phyloP scores from a whole-genome alignment of 2,797 vertebrate genomes.

The Enteromius unitaeniatus region DNA sequence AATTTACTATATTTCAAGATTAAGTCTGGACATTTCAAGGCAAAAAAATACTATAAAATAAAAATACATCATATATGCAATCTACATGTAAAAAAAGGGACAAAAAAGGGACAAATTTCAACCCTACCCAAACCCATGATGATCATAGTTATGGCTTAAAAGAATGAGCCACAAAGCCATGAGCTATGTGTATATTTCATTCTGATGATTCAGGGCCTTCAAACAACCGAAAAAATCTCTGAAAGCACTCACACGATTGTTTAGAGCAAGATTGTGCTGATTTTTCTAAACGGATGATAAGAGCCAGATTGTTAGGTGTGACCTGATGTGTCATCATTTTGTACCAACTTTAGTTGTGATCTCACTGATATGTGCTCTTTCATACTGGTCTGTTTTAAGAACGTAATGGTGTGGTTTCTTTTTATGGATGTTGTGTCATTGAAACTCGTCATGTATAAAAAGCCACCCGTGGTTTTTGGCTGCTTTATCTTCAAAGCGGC shows the following conservation, averaged over 20 bases:
- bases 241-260: neutral
- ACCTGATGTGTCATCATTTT: neutral
- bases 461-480: neutral
- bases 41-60: neutral
- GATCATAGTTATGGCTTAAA: neutral
- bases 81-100: neutral
- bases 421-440: slow-evolving; percentile 32
- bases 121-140: neutral
- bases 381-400: slow-evolving; percentile 11
- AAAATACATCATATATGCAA: neutral
- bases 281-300: slow-evolving; percentile 18
- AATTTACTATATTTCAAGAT: no score
- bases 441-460: slow-evolving; percentile 6
- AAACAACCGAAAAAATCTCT: slow-evolving; percentile 3
- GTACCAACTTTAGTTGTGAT: neutral
- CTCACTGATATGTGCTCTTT: neutral
- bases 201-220: neutral
- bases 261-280: neutral
- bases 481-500: slow-evolving; percentile 16
- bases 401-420: neutral
- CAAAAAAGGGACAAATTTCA: neutral
- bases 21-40: no score
- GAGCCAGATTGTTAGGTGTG: slow-evolving; percentile 1
- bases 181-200: neutral
- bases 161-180: neutral